Base-by-base conservation (phyloP, 2,888 invertebrate genomes). In the Athalia circularis region DNA sequence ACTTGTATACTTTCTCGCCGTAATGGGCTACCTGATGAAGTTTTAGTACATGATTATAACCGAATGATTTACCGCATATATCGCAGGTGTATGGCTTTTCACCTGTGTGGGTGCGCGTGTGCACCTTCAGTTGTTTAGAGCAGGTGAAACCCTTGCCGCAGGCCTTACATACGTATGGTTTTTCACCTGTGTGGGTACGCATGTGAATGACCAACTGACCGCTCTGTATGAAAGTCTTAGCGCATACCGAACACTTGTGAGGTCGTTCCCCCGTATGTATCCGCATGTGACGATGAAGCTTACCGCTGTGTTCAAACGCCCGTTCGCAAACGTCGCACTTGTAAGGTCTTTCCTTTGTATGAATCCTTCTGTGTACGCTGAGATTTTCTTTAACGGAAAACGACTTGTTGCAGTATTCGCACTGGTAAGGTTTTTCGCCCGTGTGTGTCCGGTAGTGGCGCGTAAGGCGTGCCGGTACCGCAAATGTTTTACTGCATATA, bases 381-480 rank as follows among this genome's bases (percentile, higher is more conserved):
- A 97, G 92, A 90, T 97, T 97, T 90, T 97, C 97, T 90, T 97
- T 97, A 7, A 97, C 97, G 87, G 97, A 97, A 91, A 97, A 97
- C 87, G 96, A 95, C 90, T 97, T 97, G 90, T 95, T 95, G 91
- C 97, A 97, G 90, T 96, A 97, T 90, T 97, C 97, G 91, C 97
- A 97, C 90, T 96, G 94, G 90, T 96, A 97, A 0, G 97, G 97
- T 84, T 97, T 94, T 88, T 97, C 97, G 57, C 97, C 97, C 45
- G 97, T 97, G 88, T 97, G 97, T 8, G 97, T 97, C 80, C 97
- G 93, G 89, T 96, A 97, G 88, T 97, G 97, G 67, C 97, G 94
- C 79, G 93, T 94, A 83, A 97, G 92, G 80, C 97, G 93, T 77
- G 97, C 97, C 47, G 97, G 97, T 75, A 97, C 97, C 62, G 97